Percentiles rank a stretch among this genome's conserved stretches.
Evolutionary conservation across 2,888 invertebrate genomes (phyloP).

Genomic region (Tachina grossa): DNA sequence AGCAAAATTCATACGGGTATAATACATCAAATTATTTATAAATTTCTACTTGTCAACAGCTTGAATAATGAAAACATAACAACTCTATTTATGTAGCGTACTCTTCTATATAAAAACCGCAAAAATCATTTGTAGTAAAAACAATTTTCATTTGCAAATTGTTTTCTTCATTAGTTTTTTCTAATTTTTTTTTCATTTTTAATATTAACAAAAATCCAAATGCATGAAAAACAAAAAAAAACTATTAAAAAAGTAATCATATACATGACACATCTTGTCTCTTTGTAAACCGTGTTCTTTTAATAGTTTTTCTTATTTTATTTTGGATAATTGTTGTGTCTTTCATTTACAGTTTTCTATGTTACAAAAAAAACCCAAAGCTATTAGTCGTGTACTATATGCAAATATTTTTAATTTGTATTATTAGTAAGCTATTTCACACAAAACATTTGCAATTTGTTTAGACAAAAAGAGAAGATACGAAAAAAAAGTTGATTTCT

Average conservation of each 20-base stretch:
- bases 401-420: conserved; percentile 64
- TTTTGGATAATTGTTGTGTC: conserved; percentile 50
- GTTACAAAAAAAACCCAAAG: conserved; percentile 7
- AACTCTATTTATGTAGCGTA: neutral
- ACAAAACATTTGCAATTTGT: conserved; percentile 53
- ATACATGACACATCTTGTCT: conserved; percentile 58
- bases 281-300: conserved; percentile 29
- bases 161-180: conserved; percentile 43
- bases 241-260: conserved; percentile 44
- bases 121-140: conserved; percentile 62
- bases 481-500: conserved; percentile 7
- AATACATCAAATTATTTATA: neutral
- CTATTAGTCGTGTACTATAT: conserved; percentile 53
- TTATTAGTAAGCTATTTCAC: conserved; percentile 48
- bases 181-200: neutral
- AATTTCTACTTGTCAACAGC: neutral
- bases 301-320: conserved; percentile 31
- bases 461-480: conserved; percentile 24
- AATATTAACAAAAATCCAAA: neutral
- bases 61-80: too few relatives aligned
- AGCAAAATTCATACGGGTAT: too few relatives aligned
- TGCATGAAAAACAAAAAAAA: neutral
- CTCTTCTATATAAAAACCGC: conserved; percentile 35
- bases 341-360: conserved; percentile 10
- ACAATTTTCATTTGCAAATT: conserved; percentile 66